A percentile compares a stretch with the other conserved stretches of the same genome.
Conservation (phyloP, 2,797 vertebrate genomes). For the Fratercula arctica region DNA sequence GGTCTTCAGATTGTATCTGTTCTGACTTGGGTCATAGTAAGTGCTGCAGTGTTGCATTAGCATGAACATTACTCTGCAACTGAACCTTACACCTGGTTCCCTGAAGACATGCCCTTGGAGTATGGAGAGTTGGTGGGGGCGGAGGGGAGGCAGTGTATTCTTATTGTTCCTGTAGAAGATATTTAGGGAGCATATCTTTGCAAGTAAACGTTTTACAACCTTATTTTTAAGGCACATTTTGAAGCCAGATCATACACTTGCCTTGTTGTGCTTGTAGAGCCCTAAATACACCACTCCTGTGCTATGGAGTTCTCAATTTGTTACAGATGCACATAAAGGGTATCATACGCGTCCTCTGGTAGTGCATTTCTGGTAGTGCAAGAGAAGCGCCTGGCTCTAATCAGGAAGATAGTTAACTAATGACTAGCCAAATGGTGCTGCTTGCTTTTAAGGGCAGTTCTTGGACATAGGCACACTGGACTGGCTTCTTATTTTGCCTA, state of each 20-base stretch:
- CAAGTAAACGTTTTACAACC: neutral
- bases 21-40: neutral
- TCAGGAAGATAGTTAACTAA: neutral
- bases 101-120: neutral
- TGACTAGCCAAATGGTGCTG: neutral
- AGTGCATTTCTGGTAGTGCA: neutral
- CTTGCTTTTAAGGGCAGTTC: neutral
- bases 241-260: neutral
- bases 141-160: neutral
- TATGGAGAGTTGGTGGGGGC: neutral
- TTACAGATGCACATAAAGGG: neutral
- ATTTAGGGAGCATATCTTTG: neutral
- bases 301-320: neutral
- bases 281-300: neutral
- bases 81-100: neutral
- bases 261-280: neutral
- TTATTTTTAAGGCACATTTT: neutral
- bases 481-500: slow-evolving; percentile 63
- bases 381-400: neutral
- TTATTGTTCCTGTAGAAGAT: neutral
- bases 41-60: neutral
- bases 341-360: neutral
- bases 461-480: slow-evolving; percentile 17
- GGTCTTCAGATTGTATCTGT: neutral
- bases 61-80: neutral